Evolutionary conservation across 35 echinoderm and acorn worm species (phyloP), one percentile per base, ranked within the genome.

Genomic region (Antedon bifida): DNA sequence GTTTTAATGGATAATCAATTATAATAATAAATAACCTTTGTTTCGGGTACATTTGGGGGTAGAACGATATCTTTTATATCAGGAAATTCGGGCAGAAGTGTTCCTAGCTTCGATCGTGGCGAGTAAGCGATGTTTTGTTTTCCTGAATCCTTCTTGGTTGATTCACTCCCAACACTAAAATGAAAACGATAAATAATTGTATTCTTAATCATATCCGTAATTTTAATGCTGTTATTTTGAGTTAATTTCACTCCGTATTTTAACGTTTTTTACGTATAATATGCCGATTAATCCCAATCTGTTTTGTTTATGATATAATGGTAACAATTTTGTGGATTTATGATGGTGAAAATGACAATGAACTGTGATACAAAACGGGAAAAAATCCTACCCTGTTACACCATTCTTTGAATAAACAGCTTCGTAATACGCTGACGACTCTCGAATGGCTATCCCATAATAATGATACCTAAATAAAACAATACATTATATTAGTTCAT

Each of bases 341-440:
- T 42, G 38, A 7, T 64, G 51, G 2, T 35, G 32, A 76, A 77
- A 31, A 75, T 29, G 21, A 75, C 35, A 30, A 75, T 85, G 38
- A 74, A 30, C 14, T n/a, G 73, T 85, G 38, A 39, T 36, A 32
- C n/a, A 32, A 32, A 23, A 38, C 45, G 73, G 36, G 19, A 26
- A 74, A 30, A 0, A 79, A 0, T 26, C 81, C 74, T 90, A 86
- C 88, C 88, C 77, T 78, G 74, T 14, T 29, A 42, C 36, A 17
- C 36, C 88, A 30, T 82, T 81, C 36, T 78, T 90, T 0, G 88
- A 90, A 31, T 75, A 81, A 0, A 38, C 83, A 31, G 77, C 78
- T 17, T 90, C 88, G 33, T 85, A 90, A 34, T 90, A 90, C 13
- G 34, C 77, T 2, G 88, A 90, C 19, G 88, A 82, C 21, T 90